Conservation (phyloP, 2,113 vertebrate genomes). For the Choloepus hoffmanni region DNA sequence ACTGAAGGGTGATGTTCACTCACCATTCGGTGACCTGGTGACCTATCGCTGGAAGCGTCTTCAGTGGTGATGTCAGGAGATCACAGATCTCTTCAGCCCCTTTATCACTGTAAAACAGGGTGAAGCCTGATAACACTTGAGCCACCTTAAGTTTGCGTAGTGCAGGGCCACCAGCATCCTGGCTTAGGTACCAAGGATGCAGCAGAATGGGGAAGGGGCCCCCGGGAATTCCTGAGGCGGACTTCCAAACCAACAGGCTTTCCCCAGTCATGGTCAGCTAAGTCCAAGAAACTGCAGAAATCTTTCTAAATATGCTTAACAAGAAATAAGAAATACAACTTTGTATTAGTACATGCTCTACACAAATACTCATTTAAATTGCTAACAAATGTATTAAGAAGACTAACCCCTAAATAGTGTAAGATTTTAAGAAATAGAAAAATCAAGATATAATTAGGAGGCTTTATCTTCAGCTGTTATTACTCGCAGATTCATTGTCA, state of each 20-base stretch:
- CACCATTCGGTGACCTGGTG: background rate
- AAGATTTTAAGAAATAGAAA: conserved; percentile 51
- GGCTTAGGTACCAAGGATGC: background rate
- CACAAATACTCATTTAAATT: background rate
- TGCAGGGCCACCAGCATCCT: background rate
- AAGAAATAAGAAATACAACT: background rate
- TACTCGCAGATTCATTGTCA: background rate
- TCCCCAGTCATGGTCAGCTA: no score
- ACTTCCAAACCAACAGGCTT: background rate
- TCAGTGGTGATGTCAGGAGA: background rate
- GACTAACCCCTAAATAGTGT: background rate
- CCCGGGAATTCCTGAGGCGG: background rate
- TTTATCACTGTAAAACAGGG: background rate
- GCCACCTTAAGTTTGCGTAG: background rate
- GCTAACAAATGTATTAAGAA: conserved; percentile 11
- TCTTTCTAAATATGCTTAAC: background rate
- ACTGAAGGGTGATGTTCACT: background rate
- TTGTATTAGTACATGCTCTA: background rate
- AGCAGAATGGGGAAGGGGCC: accelerated
- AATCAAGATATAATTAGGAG: background rate
- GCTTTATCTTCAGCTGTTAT: background rate
- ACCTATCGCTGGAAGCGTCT: background rate
- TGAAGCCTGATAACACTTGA: background rate
- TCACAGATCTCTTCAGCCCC: background rate
- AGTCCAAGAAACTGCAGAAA: background rate